Conservation (phyloP, 2,888 invertebrate species). For the Bugula neritina region DNA sequence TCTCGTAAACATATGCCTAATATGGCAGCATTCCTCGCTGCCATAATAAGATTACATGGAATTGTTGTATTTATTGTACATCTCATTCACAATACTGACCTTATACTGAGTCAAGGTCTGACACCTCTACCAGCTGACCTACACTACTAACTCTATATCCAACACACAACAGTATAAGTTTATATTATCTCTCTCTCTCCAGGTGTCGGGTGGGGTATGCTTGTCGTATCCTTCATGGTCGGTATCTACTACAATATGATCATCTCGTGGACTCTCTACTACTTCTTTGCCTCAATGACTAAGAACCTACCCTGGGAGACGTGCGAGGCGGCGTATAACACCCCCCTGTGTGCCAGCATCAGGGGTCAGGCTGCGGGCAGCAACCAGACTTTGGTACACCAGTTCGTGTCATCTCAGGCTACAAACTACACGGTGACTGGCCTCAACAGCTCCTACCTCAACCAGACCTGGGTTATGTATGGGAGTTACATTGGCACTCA, state of each 20-base stretch:
- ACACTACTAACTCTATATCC: no score
- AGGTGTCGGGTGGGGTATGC: constrained; percentile 51
- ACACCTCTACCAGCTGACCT: no score
- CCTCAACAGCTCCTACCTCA: background rate
- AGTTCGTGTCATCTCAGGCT: background rate
- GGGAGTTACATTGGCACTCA: background rate
- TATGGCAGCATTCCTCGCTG: no score
- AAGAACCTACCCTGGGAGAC: constrained; percentile 46
- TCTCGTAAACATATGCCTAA: no score
- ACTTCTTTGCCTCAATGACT: constrained; percentile 47
- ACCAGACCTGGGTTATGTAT: background rate
- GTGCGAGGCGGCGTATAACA: constrained; percentile 46
- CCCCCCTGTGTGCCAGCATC: constrained; percentile 12
- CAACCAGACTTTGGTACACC: background rate
- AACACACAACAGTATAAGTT: no score
- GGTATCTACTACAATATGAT: constrained; percentile 51
- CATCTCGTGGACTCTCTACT: constrained; percentile 50
- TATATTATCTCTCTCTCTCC: no score
- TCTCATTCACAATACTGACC: no score
- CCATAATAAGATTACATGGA: no score
- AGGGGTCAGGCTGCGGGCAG: background rate
- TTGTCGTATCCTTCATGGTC: constrained; percentile 42
- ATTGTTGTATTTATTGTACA: no score
- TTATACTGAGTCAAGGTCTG: no score
- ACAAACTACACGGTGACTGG: background rate